Conservation (phyloP, 2,888 invertebrate genomes). For the Pachydiplax longipennis region DNA sequence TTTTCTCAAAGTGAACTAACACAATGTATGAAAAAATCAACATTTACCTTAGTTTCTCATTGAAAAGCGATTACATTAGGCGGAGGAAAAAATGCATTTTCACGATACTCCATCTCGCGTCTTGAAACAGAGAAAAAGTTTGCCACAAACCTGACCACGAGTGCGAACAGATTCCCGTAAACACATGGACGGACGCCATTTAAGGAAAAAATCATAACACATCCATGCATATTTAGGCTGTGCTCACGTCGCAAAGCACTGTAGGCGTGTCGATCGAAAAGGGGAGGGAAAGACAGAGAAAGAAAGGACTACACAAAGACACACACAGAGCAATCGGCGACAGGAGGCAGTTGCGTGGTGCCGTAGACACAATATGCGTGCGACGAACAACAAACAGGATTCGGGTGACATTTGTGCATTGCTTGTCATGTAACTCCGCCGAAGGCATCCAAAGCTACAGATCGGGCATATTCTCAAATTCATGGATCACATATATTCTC, state of each 20-base stretch:
- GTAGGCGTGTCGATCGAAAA: neutral
- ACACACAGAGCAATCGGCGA: constrained; percentile 18
- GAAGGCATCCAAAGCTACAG: no score
- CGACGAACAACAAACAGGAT: constrained; percentile 4
- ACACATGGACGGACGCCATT: neutral
- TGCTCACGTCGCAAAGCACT: neutral
- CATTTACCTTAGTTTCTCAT: no score
- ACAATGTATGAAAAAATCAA: no score
- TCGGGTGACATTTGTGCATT: no score
- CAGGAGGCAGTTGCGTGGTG: constrained; percentile 13
- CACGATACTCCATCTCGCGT: no score
- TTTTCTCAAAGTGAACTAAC: no score
- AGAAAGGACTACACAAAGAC: neutral
- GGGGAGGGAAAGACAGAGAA: neutral
- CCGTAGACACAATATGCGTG: constrained; percentile 26
- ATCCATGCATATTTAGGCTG: neutral
- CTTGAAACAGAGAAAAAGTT: no score
- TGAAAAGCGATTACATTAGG: no score
- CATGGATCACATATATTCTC: no score
- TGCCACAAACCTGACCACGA: neutral
- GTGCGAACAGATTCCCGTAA: neutral
- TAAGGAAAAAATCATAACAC: neutral
- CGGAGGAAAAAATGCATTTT: no score
- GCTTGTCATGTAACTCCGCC: no score
- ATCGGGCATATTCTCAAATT: no score